Conservation (phyloP, 2,888 invertebrate genomes). For the Lasioglossum vierecki region DNA sequence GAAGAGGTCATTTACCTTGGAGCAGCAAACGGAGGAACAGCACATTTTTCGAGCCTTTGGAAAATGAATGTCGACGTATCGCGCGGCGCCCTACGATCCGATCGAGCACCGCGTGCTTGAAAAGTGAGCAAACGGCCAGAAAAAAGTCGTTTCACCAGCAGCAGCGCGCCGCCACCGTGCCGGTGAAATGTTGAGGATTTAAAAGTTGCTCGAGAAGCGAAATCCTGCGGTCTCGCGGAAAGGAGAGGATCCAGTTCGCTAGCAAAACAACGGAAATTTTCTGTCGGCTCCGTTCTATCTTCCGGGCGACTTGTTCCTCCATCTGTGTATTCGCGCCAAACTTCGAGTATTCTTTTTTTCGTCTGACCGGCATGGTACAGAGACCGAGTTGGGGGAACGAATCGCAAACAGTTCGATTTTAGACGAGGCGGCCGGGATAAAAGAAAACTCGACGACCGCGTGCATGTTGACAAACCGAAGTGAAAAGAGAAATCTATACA, state of each 20-base stretch:
- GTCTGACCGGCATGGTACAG: background rate
- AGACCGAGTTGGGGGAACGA: constrained; percentile 50
- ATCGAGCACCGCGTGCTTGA: constrained; percentile 31
- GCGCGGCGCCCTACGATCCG: constrained; percentile 40
- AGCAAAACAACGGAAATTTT: constrained; percentile 63
- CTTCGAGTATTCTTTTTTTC: background rate
- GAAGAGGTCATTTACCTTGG: background rate
- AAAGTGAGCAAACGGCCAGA: constrained; percentile 29
- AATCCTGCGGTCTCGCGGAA: constrained; percentile 28
- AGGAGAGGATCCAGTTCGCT: constrained; percentile 33
- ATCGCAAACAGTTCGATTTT: constrained; percentile 70
- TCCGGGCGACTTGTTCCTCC: background rate
- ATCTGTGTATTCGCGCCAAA: constrained; percentile 3
- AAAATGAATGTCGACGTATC: constrained; percentile 42
- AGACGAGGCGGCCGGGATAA: constrained; percentile 58
- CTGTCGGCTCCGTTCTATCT: constrained; percentile 18
- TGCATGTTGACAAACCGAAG: constrained; percentile 60
- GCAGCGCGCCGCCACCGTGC: background rate
- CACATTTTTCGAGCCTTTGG: constrained; percentile 34
- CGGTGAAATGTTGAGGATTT: constrained; percentile 60
- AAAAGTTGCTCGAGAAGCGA: constrained; percentile 65
- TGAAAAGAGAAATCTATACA: constrained; percentile 60
- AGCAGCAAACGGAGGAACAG: background rate
- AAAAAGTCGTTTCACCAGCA: constrained; percentile 46
- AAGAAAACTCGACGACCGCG: constrained; percentile 53